A percentile compares a stretch with the other conserved stretches of the same genome.
Conservation (phyloP, 2,888 invertebrate species). For the Epirrhoe alternata region DNA sequence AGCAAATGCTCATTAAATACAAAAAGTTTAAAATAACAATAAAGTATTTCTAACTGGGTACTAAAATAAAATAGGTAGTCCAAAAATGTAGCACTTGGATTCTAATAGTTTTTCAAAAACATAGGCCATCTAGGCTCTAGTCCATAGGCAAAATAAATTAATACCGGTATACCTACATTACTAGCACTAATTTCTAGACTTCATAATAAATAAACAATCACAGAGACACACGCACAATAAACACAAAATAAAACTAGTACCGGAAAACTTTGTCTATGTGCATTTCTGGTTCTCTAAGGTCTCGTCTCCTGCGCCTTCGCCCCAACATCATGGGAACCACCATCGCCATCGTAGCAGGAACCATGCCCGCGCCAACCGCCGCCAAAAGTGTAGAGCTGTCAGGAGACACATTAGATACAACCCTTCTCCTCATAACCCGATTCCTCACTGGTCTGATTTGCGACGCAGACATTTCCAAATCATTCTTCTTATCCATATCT, state of each 20-base stretch:
- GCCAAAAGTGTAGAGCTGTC: constrained; percentile 88
- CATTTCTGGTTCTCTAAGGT: constrained; percentile 46
- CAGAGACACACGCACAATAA: constrained; percentile 45
- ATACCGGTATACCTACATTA: too few relatives aligned
- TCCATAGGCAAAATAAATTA: too few relatives aligned
- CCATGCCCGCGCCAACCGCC: constrained; percentile 91
- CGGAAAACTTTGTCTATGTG: constrained; percentile 59
- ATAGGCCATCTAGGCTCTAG: too few relatives aligned
- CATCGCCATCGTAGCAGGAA: constrained; percentile 93
- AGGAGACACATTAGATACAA: constrained; percentile 67
- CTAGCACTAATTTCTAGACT: constrained; percentile 22
- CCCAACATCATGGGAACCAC: constrained; percentile 91
- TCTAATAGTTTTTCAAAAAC: too few relatives aligned
- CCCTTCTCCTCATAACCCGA: constrained; percentile 64
- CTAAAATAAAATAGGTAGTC: background rate
- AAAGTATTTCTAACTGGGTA: background rate
- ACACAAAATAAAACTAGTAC: constrained; percentile 45
- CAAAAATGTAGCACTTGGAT: background rate
- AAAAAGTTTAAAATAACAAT: background rate
- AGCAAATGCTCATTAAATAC: constrained; percentile 6
- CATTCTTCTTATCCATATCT: constrained; percentile 71
- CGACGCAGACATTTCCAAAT: constrained; percentile 62
- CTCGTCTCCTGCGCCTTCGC: constrained; percentile 69
- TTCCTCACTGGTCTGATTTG: constrained; percentile 64
- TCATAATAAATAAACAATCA: constrained; percentile 50